Evolutionary conservation across 2,113 vertebrate genomes (phyloP).

Genomic region (Rana temporaria): DNA sequence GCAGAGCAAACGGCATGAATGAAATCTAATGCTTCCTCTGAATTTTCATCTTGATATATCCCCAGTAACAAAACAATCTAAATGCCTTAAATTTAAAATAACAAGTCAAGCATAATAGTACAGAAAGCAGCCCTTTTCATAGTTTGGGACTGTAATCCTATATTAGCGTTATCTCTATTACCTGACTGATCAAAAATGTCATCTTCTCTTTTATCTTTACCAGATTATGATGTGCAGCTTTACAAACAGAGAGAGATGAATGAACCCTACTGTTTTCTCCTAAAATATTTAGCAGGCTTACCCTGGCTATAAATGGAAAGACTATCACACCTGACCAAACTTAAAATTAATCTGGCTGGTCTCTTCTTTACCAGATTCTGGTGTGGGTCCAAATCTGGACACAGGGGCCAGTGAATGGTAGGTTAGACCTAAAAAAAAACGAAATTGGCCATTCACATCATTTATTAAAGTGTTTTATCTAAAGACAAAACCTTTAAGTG

Average conservation of each 20-base stretch:
- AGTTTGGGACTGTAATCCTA: not conserved
- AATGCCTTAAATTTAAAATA: conserved; percentile 42
- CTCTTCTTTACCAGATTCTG: too few species aligned
- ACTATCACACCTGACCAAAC: too few species aligned
- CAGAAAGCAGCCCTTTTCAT: conserved; percentile 47
- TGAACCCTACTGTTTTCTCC: too few species aligned
- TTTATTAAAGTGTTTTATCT: too few species aligned
- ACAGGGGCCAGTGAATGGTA: too few species aligned
- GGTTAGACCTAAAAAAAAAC: too few species aligned
- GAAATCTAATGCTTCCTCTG: conserved; percentile 51
- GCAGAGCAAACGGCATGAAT: not conserved
- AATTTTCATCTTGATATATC: conserved; percentile 42
- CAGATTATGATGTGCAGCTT: not conserved
- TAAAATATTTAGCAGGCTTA: too few species aligned
- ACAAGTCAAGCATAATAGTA: conserved; percentile 58
- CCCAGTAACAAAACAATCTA: conserved; percentile 32
- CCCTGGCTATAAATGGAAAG: too few species aligned
- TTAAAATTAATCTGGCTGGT: too few species aligned
- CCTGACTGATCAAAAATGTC: not conserved
- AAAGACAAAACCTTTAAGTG: too few species aligned
- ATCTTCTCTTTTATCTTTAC: not conserved
- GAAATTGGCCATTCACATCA: too few species aligned
- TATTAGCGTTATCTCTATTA: not conserved
- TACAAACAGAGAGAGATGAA: not conserved
- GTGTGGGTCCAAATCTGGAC: too few species aligned